Percentiles rank a stretch among this genome's conserved stretches.
These are phyloP conservation scores for Hippocampus barbouri DNA, from an alignment of 2,113 vertebrate species.

Conservation along the genomic window DNA sequence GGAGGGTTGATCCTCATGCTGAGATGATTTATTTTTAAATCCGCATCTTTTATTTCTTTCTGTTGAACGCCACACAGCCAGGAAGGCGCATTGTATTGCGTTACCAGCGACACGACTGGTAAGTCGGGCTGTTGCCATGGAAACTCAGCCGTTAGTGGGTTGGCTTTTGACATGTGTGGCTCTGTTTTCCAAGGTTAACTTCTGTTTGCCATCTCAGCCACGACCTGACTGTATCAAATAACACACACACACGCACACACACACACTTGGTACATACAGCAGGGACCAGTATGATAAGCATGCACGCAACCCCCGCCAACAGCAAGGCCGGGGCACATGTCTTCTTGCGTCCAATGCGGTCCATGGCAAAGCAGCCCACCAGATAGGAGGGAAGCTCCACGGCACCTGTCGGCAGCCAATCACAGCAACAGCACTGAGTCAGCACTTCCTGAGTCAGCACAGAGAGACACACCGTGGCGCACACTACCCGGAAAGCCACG, in stretches of 20 bases:
- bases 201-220: constrained; percentile 12
- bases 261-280: constrained; percentile 61
- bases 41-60: neutral
- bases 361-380: constrained; percentile 81
- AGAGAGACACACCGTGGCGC: constrained; percentile 7
- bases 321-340: constrained; percentile 80
- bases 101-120: neutral
- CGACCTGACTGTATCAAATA: neutral
- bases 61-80: too few relatives aligned
- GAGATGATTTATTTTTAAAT: neutral
- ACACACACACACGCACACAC: neutral
- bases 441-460: constrained; percentile 11
- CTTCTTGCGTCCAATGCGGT: constrained; percentile 83
- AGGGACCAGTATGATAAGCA: constrained; percentile 80
- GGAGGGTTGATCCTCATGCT: neutral
- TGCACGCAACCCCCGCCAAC: constrained; percentile 76
- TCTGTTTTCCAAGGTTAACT: constrained; percentile 24
- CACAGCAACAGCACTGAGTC: constrained; percentile 12
- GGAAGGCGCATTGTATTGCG: neutral
- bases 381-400: constrained; percentile 87
- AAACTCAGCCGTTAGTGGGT: neutral
- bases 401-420: constrained; percentile 74
- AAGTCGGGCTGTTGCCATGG: neutral
- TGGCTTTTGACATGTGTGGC: neutral
- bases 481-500: constrained; percentile 11